Evolutionary conservation across 92 coral and sea anemone genomes (phyloP).

Genomic region (Zoanthus sansibaricus): DNA sequence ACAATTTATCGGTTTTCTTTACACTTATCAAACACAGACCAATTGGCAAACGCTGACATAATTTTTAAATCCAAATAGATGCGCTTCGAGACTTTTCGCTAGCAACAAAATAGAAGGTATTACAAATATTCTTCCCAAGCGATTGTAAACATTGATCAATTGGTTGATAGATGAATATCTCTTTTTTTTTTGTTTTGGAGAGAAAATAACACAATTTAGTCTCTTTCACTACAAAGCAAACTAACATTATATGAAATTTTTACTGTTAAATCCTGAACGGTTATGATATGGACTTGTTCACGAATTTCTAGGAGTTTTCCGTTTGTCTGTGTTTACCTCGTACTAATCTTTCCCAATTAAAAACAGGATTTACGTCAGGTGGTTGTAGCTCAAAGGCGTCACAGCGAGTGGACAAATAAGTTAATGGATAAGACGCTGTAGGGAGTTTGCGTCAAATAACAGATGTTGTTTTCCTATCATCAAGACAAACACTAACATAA

Average conservation of each 20-base stretch:
- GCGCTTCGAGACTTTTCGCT: background rate
- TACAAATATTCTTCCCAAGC: background rate
- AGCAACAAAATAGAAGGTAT: background rate
- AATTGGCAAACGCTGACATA: background rate
- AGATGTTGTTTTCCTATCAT: conserved; percentile 2
- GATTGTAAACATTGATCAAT: background rate
- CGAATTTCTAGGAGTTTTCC: background rate
- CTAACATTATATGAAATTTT: background rate
- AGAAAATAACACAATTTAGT: background rate
- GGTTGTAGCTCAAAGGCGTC: background rate
- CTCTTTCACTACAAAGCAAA: background rate
- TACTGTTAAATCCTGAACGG: background rate
- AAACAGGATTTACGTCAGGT: background rate
- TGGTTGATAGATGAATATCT: background rate
- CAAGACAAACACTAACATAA: background rate
- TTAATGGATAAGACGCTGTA: background rate
- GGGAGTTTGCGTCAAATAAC: conserved; percentile 14
- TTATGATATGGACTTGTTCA: background rate
- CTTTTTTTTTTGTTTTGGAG: background rate
- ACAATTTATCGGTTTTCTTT: background rate
- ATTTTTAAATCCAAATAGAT: background rate
- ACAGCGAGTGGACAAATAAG: conserved; percentile 6
- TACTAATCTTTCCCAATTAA: background rate
- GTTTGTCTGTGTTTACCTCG: background rate
- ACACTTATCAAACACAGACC: background rate